Percentiles rank a stretch among this genome's conserved stretches.
Evolutionary conservation across 1,140 invertebrate genomes (phyloP).

Genomic region (Oryzaephilus surinamensis): DNA sequence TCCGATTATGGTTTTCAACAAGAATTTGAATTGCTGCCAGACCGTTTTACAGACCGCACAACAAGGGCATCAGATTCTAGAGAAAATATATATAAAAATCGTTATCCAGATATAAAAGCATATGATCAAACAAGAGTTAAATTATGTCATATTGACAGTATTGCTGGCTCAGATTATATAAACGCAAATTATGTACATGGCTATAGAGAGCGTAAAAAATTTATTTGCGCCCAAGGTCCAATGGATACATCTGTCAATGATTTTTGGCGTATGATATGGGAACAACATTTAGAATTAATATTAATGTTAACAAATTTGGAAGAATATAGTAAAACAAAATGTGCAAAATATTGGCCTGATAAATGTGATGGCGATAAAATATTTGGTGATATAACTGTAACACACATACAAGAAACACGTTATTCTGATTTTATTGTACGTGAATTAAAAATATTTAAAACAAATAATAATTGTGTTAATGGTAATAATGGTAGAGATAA

Average conservation of each 20-base stretch:
- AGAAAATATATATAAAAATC: conserved; percentile 81
- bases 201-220: conserved; percentile 87
- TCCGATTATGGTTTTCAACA: conserved; percentile 82
- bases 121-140: conserved; percentile 89
- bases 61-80: conserved; percentile 73
- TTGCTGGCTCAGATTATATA: conserved; percentile 77
- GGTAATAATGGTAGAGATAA: conserved; percentile 42
- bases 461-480: too few species aligned
- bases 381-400: conserved; percentile 69
- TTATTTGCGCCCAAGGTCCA: conserved; percentile 88
- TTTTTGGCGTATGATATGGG: conserved; percentile 98
- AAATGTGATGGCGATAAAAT: conserved; percentile 62
- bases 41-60: conserved; percentile 76
- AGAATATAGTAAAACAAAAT: conserved; percentile 88
- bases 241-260: conserved; percentile 88
- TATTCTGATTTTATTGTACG: conserved; percentile 73
- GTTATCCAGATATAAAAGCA: conserved; percentile 82
- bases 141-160: conserved; percentile 61
- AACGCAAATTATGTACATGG: conserved; percentile 88
- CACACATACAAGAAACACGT: conserved; percentile 64
- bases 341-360: conserved; percentile 88
- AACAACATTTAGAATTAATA: conserved; percentile 83
- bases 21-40: conserved; percentile 77
- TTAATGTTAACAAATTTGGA: conserved; percentile 92
- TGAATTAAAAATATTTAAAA: conserved; percentile 64